These are phyloP conservation scores for Hippocampus comes DNA, from an alignment of 2,113 vertebrate species.

Conservation along the genomic window DNA sequence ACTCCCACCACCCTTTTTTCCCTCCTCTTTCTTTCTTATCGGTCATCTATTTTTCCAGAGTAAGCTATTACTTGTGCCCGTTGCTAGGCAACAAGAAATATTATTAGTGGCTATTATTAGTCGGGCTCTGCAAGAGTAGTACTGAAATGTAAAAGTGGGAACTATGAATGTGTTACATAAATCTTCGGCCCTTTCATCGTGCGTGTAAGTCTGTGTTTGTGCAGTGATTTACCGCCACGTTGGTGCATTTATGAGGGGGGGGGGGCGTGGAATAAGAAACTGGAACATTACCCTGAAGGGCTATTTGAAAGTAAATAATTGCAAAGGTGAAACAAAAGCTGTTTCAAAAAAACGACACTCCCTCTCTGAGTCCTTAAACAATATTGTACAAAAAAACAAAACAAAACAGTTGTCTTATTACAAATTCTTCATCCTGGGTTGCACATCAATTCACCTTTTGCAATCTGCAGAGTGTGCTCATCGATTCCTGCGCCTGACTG, in stretches of 20 bases:
- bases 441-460: background rate
- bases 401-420: conserved; percentile 6
- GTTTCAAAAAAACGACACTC: conserved; percentile 76
- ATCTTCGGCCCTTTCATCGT: conserved; percentile 98
- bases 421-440: background rate
- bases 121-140: conserved; percentile 96
- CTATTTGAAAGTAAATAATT: conserved; percentile 99
- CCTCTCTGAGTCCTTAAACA: conserved; percentile 62
- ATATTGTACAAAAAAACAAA: conserved; percentile 63
- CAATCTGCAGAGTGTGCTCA: background rate
- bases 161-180: conserved; percentile 99
- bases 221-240: conserved; percentile 98
- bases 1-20: conserved; percentile 1
- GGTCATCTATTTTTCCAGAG: conserved; percentile 98
- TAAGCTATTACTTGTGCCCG: conserved; percentile 98
- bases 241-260: conserved; percentile 99
- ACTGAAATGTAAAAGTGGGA: conserved; percentile 99
- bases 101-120: conserved; percentile 99
- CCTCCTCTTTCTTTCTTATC: conserved; percentile 89
- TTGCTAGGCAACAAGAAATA: conserved; percentile 99
- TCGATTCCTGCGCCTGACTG: conserved; percentile 10
- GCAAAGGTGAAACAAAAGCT: conserved; percentile 92
- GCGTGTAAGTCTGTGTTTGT: conserved; percentile 98
- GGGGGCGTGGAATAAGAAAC: conserved; percentile 98
- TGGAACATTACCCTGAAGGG: conserved; percentile 98